Evolutionary conservation across 2,113 vertebrate genomes (phyloP), one percentile per base, ranked within the genome.

Genomic region (Smithornis capensis): DNA sequence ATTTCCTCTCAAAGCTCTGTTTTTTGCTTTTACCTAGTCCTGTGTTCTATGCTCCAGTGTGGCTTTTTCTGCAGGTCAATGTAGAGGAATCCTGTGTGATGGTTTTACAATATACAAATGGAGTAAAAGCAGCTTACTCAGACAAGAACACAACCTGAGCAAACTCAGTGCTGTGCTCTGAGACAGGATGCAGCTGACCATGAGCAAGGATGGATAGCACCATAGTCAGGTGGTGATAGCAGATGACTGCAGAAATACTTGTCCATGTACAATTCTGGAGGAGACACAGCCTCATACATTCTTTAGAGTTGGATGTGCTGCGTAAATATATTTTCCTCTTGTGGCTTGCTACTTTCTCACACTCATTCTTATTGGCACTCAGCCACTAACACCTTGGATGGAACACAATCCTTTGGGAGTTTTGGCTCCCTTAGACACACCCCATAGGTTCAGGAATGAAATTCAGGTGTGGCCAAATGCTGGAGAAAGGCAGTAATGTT

Each of bases 331-430:
- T 55, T 69, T 31, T 42, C 44, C n/a, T 45, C 10, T 37, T 28
- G 29, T 21, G 29, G 27, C 24, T 84, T 67, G 37, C 29, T 56
- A 8, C 45, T 60, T 70, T 49, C 24, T 47, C 42, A 38, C 31
- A 67, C 24, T 19, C 40, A 45, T 6, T 25, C 23, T 11, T 24
- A 18, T 0, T 35, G n/a, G 44, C n/a, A 15, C 29, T 42, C 31
- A 35, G 33, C 16, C 55, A 65, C 23, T 10, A 2, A 55, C 13
- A 52, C 3, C 24, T 78, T 7, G 5, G 14, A 60, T 28, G 60
- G 18, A 73, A 59, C 4, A 6, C 0, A 0, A 38, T 24, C 7
- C 22, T 80, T 63, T n/a, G 37, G 35, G 35, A 84, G 15, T 37
- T 40, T 69, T 69, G 55, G 19, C 35, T 77, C 50, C 28, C 11